Evolutionary conservation across 2,113 vertebrate genomes (phyloP), one percentile per base, ranked within the genome.

Genomic region (Macquaria australasica): DNA sequence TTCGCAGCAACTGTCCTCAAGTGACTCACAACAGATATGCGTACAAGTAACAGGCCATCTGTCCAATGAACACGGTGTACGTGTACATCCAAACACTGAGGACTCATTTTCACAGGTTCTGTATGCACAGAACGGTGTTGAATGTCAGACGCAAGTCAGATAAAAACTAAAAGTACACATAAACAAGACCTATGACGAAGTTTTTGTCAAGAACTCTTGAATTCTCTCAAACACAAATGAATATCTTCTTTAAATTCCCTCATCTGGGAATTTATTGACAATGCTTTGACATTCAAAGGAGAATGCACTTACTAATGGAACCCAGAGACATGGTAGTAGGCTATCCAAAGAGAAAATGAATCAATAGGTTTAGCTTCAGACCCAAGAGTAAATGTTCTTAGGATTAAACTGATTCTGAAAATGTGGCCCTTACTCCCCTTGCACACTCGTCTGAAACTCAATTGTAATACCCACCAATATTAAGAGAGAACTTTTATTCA

Each of bases 81-180:
- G 48, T 82, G 63, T n/a, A 25, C 43, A 60, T 64, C 28, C 20
- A 6, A 43, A 59, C 28, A 21, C 64, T 0, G 14, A 51, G 16
- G 59, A 73, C n/a, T 85, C 5, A 41, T 79, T 85, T 81, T 90
- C 80, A 81, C 84, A 84, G 43, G 28, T 79, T 81, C 60, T 16
- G 15, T 2, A 5, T 58, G 63, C 45, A 8, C 4, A 58, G 9
- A 3, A 10, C 2, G 68, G 16, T 39, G 50, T 3, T 25, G 16
- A 41, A 62, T 59, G 56, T 43, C 67, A 66, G 18, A 8, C 5
- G 25, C 14, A 43, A 51, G 48, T 70, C n/a, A 73, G 37, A 62
- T 12, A 53, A 16, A 31, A 56, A 62, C 8, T 31, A 25, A 50
- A 75, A 48, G 21, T 37, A 48, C 45, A 74, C 25, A 0, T 18